Evolutionary conservation across 2,113 vertebrate genomes (phyloP), one percentile per base, ranked within the genome.

Genomic region (Sander lucioperca): DNA sequence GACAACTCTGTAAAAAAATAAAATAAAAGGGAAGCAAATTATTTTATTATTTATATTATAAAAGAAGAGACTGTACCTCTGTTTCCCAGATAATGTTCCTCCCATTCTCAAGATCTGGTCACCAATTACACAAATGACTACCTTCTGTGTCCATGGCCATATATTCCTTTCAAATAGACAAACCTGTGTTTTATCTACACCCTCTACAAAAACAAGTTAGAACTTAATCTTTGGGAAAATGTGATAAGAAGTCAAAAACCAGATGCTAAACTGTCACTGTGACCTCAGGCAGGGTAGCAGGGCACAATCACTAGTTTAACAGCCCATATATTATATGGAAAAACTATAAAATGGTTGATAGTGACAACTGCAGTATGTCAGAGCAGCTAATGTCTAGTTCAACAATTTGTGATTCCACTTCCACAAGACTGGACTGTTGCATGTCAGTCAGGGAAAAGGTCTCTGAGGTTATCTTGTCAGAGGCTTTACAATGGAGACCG

Each of bases 401-500:
- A 67, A 74, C 30, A 18, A 50, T 33, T 30, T 66, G 36, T 8
- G 48, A 18, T 18, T 59, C 4, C 6, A 23, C 39, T 58, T 53
- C 53, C 15, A 53, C 18, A 25, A 11, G 43, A 47, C n/a, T 33
- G 30, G 27, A 56, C 58, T 39, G 16, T 19, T 10, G 23, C 61
- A 27, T 14, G 36, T 64, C 11, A n/a, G 50, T 65, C 48, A 33
- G 63, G n/a, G 21, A 11, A 77, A 43, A 70, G 58, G 75, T 70
- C 53, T 62, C 33, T 2, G n/a, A 76, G 65, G 75, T 76, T 76
- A 62, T 67, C 54, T 71, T 56, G 54, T 48, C 30, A 67, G 25
- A 25, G 5, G 53, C 15, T 74, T 65, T 65, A 68, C 39, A 70
- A 27, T 56, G 3, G 7, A 74, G 51, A 33, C 6, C 30, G 54